Evolutionary conservation across 1,140 invertebrate genomes (phyloP), one percentile per base, ranked within the genome.

Genomic region (Mactra quadrangularis): DNA sequence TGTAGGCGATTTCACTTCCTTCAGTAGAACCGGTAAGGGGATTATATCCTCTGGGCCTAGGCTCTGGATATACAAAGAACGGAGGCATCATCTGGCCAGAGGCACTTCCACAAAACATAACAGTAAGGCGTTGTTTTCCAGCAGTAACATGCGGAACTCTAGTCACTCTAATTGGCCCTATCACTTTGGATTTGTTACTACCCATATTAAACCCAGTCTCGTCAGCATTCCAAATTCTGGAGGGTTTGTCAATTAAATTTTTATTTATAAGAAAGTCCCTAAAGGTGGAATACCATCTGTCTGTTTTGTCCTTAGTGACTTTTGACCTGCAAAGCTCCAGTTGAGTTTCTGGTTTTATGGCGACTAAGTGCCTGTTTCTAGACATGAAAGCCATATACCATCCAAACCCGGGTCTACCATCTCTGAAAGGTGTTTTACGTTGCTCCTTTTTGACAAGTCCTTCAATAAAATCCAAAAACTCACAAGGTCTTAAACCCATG

Each of bases 21-120:
- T 62, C 66, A 22, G 50, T 33, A 4, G 53, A 64, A 31, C 71
- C 71, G 31, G 35, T 59, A 27, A 82, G 29, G 13, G 62, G 50
- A 52, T 82, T 55, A 82, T 59, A 76, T 3, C 53, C 71, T 22
- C 35, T 72, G 38, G 83, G 83, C 31, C 47, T 59, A 17, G 84
- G 84, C 13, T 57, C 55, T 45, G 76, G 76, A 50, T 66, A 84
- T 6, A 84, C 66, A 29, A 55, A 74, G 41, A 74, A 84, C 15
- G 83, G 75, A 31, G 53, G 66, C 53, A 81, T 38, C 57, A 81
- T 62, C 38, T 62, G 25, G 19, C 83, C 57, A 41, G 47, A 22
- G 0, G 64, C 82, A 71, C 52, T 59, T 11, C 35, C 72, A 78
- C 62, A 77, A 52, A 55, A 62, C 62, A 78, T 64, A 9, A 74